Conservation (phyloP, 2,797 vertebrate species). For the Paratrypauchen microcephalus region DNA sequence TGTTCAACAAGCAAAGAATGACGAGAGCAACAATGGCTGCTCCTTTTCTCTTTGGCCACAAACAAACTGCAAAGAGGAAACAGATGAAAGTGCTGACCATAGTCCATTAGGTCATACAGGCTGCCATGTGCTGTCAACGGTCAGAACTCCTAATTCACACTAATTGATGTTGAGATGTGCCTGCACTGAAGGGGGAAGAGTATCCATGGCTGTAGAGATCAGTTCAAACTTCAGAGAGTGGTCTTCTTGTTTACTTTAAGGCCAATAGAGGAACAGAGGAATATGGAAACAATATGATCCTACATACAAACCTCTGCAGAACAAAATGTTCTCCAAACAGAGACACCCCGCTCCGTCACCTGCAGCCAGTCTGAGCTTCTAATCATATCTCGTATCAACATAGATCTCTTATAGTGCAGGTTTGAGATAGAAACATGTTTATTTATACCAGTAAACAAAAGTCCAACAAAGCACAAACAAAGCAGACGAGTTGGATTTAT, state of each 20-base stretch:
- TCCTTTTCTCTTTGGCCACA: conserved; percentile 21
- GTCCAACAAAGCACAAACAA: too few species aligned
- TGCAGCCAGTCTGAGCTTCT: background rate
- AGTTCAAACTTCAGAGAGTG: conserved; percentile 24
- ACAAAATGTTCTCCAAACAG: conserved; percentile 43
- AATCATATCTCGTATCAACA: background rate
- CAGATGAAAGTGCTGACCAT: conserved; percentile 35
- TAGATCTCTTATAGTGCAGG: background rate
- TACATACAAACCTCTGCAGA: conserved; percentile 37
- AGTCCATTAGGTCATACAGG: conserved; percentile 22
- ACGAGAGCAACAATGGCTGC: conserved; percentile 34
- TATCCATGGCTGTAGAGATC: conserved; percentile 23
- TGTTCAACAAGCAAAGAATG: conserved; percentile 49
- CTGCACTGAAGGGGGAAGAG: conserved; percentile 15
- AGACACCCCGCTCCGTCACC: background rate
- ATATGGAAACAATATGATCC: conserved; percentile 49
- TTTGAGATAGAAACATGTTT: too few species aligned
- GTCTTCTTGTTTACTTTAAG: conserved; percentile 35
- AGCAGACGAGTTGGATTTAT: too few species aligned
- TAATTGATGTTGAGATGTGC: conserved; percentile 26
- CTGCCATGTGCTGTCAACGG: conserved; percentile 46
- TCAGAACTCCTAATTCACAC: conserved; percentile 47
- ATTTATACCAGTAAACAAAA: too few species aligned
- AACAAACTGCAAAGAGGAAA: conserved; percentile 42
- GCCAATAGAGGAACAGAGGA: conserved; percentile 1